Base-by-base conservation (phyloP, 2,113 vertebrate genomes). In the Peromyscus maniculatus region DNA sequence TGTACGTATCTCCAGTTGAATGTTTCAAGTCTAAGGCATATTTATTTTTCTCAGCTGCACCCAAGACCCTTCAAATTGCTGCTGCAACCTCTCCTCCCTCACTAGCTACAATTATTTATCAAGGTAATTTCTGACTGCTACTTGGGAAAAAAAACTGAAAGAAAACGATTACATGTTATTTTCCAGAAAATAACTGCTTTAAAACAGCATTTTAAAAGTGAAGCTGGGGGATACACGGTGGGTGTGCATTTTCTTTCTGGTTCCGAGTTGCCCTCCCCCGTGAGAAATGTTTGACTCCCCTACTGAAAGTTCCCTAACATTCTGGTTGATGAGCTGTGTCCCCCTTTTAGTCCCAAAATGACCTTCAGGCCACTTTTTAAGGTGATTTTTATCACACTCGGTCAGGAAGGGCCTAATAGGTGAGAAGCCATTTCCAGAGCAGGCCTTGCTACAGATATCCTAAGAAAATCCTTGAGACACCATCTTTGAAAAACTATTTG, bases 401-500 rank as follows among this genome's bases (percentile, higher is more conserved):
- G 77, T 88, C 91, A 52, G 16, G 49, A 94, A 95, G 78, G 96
- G 89, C 86, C 84, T 94, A 89, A 49, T 87, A 74, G 93, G 57
- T 39, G 36, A 94, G 93, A 96, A 97, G 87, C 74, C 95, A 79
- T 95, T 96, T 95, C 66, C 83, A 97, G 77, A 97, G 86, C 77
- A 97, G 77, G 83, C 66, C 93, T 95, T 59, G 64, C 57, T 95
- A 94, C 95, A 74, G 74, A 92, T 59, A 80, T 74, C 93, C 72
- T 86, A 79, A 93, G 94, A 94, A 97, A 97, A 97, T 96, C 94
- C 92, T 93, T 67, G 79, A 97, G 94, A 91, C 95, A 94, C 94
- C 89, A 80, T 94, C 94, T 95, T 96, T 94, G 92, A 96, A 97
- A 86, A 98, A 97, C 83, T 97, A 98, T 96, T 96, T 95, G 77